phyloP scores from a whole-genome alignment of 35 echinoderm and acorn worm genomes.

The Amphiura filiformis region DNA sequence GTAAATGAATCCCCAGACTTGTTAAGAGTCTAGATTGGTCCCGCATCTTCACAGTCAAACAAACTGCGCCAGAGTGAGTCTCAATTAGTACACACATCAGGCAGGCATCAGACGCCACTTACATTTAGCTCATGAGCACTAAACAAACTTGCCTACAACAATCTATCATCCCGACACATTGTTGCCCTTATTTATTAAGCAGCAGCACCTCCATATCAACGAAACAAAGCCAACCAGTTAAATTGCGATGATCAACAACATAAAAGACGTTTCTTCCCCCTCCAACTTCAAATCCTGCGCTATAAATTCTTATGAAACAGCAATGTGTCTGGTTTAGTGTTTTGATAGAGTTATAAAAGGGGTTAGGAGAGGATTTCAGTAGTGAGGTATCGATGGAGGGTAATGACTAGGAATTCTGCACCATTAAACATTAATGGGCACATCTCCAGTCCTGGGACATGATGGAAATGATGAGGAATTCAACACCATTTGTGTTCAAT shows the following conservation, averaged over 20 bases:
- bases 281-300: background rate
- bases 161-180: background rate
- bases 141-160: slow-evolving; percentile 7
- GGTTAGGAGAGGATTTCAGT: background rate
- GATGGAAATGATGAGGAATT: slow-evolving; percentile 11
- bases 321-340: background rate
- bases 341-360: background rate
- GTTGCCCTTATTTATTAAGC: background rate
- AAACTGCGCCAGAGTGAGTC: background rate
- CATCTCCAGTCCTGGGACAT: background rate
- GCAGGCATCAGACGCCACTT: background rate
- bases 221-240: background rate
- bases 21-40: background rate
- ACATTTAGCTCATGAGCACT: background rate
- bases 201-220: background rate
- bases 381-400: background rate
- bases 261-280: background rate
- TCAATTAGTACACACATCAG: slow-evolving; percentile 11
- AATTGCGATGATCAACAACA: background rate
- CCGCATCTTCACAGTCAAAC: background rate
- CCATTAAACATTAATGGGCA: background rate
- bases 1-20: background rate
- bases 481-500: background rate
- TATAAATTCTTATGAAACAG: background rate
- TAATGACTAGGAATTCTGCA: background rate